Base-by-base conservation (phyloP, 2,113 vertebrate species). In the Canis aureus region DNA sequence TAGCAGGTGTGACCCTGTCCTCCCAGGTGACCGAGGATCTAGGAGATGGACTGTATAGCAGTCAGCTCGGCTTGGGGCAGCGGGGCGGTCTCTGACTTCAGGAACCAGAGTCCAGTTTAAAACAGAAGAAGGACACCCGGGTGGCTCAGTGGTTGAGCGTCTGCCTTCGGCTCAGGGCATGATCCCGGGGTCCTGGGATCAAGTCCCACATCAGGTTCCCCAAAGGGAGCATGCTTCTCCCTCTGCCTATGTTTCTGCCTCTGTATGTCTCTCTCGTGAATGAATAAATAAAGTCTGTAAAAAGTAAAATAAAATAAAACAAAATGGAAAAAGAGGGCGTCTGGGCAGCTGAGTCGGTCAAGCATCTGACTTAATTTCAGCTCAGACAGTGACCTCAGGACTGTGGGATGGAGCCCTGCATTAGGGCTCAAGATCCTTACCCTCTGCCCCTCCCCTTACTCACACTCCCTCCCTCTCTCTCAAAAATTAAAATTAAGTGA, bases 11-110 rank as follows among this genome's bases (percentile, higher is more conserved):
- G 25, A 57, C 11, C 67, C 67, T 19, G 66, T 8, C 64, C 55
- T 17, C 43, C 38, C 17, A 51, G 20, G 78, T 8, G 43, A 35
- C 78, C 3, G 23, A 19, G 59, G 55, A 49, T 16, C 74, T 22
- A 27, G 3, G 55, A n/a, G 35, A n/a, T 11, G 8, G 32, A 35
- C 67, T 1, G 0, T 3, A 17, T 23, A 1, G 32, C 67, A 8
- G 76, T n/a, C 3, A 1, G 49, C 9, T 2, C 23, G 7, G 43
- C 43, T 43, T 43, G 43, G 43, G 43, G 43, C 43, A 43, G 43
- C 0, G 16, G 38, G 35, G 23, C 16, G 3, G 13, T 51, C 19
- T 29, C 59, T 13, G 79, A 27, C 69, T n/a, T 35, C 67, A 22
- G 80, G 67, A 74, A 13, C 2, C 32, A 23, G 29, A 8, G 27